These are phyloP conservation scores for Hippoglossus stenolepis DNA, from an alignment of 2,113 vertebrate genomes.

Conservation along the genomic window DNA sequence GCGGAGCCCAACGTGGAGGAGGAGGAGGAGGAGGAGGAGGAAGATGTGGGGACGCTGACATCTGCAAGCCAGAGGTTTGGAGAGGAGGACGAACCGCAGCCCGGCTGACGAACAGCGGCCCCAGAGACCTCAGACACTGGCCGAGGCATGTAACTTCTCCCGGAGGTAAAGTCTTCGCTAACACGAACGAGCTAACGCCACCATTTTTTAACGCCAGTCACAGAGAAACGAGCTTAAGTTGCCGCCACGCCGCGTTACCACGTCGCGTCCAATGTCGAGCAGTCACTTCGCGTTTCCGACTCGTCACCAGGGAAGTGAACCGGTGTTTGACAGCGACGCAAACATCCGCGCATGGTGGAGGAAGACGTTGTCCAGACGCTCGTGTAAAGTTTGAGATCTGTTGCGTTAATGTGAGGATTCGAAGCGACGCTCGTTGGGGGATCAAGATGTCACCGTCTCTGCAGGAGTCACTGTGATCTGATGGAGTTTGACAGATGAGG, in stretches of 20 bases:
- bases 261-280: neutral
- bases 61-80: constrained; percentile 72
- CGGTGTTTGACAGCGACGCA: too few species aligned
- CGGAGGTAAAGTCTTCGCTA: constrained; percentile 54
- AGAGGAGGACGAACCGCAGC: constrained; percentile 26
- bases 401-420: too few species aligned
- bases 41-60: constrained; percentile 75
- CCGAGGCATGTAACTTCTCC: constrained; percentile 64
- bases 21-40: constrained; percentile 38
- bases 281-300: neutral
- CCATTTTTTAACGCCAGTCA: neutral
- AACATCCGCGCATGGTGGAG: too few species aligned
- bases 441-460: neutral
- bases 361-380: too few species aligned
- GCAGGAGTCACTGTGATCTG: too few species aligned
- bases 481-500: constrained; percentile 13
- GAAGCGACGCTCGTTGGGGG: neutral
- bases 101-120: constrained; percentile 42
- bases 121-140: constrained; percentile 22
- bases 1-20: constrained; percentile 39
- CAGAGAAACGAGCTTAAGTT: neutral
- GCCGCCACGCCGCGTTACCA: neutral
- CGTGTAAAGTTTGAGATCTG: too few species aligned
- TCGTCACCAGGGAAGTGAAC: too few species aligned
- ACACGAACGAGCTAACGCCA: neutral